Evolutionary conservation across 1,140 invertebrate genomes (phyloP).

Genomic region (Nixonia krombeini): DNA sequence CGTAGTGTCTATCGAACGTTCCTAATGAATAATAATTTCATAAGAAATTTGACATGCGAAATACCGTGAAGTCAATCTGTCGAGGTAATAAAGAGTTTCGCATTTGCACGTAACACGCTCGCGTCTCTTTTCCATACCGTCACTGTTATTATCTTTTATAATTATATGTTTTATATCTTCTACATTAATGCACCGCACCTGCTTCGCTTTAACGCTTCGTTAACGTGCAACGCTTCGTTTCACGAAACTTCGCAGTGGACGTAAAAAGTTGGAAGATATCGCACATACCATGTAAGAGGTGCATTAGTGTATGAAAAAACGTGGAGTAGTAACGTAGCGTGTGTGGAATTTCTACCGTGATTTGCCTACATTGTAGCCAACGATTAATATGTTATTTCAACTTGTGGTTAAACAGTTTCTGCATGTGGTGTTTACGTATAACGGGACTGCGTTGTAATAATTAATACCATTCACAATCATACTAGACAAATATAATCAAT

Average conservation of each 20-base stretch:
- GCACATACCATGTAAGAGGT: constrained; percentile 37
- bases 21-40: no score
- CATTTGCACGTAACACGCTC: constrained; percentile 23
- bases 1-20: no score
- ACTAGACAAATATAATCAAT: no score
- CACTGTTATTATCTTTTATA: constrained; percentile 50
- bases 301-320: constrained; percentile 43
- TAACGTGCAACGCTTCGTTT: constrained; percentile 62
- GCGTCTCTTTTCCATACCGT: constrained; percentile 36
- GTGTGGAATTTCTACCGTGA: no score
- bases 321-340: constrained; percentile 29
- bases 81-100: constrained; percentile 21
- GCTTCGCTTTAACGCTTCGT: constrained; percentile 69
- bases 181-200: constrained; percentile 59
- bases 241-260: constrained; percentile 46
- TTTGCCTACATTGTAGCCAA: no score
- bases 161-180: constrained; percentile 58
- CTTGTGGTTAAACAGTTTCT: no score
- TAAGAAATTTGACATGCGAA: no score
- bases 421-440: no score
- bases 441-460: no score
- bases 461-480: no score
- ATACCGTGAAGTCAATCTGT: not conserved
- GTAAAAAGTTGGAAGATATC: constrained; percentile 43
- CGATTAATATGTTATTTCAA: no score